These are phyloP conservation scores for Parnassius smintheus DNA, from an alignment of 2,888 invertebrate genomes.

Conservation along the genomic window DNA sequence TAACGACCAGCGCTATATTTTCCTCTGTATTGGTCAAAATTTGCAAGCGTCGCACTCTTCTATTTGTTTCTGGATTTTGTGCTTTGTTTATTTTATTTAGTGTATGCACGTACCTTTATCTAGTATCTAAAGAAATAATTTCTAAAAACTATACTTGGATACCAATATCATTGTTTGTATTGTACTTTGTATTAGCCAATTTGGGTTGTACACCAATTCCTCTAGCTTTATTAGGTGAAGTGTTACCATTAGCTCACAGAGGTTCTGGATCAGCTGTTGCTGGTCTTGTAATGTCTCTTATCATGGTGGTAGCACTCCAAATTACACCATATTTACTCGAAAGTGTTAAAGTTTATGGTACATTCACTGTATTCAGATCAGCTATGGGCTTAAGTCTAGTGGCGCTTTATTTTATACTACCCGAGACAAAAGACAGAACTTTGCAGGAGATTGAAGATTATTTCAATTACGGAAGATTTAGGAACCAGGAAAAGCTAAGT, in stretches of 20 bases:
- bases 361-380: conserved; percentile 51
- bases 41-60: conserved; percentile 48
- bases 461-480: conserved; percentile 44
- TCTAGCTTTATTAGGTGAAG: conserved; percentile 55
- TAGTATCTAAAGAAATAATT: conserved; percentile 39
- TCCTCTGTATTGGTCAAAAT: conserved; percentile 52
- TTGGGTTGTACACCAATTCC: conserved; percentile 61
- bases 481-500: conserved; percentile 29
- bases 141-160: conserved; percentile 43
- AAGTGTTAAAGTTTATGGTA: conserved; percentile 50
- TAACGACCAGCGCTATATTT: conserved; percentile 45
- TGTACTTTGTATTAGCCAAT: conserved; percentile 54
- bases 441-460: conserved; percentile 46
- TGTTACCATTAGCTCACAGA: conserved; percentile 57
- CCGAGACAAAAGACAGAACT: conserved; percentile 46
- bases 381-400: conserved; percentile 37
- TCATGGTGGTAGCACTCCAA: conserved; percentile 46
- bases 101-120: conserved; percentile 47
- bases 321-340: conserved; percentile 47
- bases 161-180: conserved; percentile 44
- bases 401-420: conserved; percentile 38
- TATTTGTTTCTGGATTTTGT: conserved; percentile 51
- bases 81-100: conserved; percentile 41
- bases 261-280: conserved; percentile 46
- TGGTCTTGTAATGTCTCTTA: conserved; percentile 44